Percentiles rank a stretch among this genome's conserved stretches.
These are phyloP conservation scores for Carassius carassius DNA, from an alignment of 2,113 vertebrate species.

Conservation along the genomic window DNA sequence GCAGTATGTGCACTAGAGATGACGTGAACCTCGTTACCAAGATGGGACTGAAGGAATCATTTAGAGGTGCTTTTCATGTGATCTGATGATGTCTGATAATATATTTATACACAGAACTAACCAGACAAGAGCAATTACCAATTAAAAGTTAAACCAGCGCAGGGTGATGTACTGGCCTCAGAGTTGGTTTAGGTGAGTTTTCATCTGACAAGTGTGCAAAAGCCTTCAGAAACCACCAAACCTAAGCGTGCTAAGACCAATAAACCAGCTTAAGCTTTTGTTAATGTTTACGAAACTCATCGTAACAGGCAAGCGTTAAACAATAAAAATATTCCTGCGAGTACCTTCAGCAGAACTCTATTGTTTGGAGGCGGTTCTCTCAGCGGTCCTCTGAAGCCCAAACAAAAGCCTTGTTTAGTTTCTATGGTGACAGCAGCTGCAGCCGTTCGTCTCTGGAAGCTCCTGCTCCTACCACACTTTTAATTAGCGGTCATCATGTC, in stretches of 20 bases:
- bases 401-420: conserved; percentile 74
- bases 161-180: background rate
- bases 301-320: background rate
- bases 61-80: background rate
- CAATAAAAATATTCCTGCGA: background rate
- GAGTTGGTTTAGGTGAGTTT: background rate
- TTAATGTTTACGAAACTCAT: background rate
- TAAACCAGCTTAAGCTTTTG: background rate
- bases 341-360: background rate
- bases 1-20: background rate
- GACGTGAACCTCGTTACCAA: background rate
- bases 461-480: conserved; percentile 56
- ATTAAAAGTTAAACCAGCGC: background rate
- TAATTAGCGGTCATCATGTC: conserved; percentile 56
- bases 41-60: background rate
- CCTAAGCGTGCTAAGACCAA: background rate
- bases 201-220: background rate
- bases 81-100: background rate
- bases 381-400: conserved; percentile 47
- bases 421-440: conserved; percentile 61
- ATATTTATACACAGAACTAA: background rate
- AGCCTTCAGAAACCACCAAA: background rate
- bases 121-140: background rate
- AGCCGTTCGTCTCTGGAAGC: conserved; percentile 56
- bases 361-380: background rate